These are phyloP conservation scores for Parascotia fuliginaria DNA, from an alignment of 2,888 invertebrate species.

Conservation along the genomic window DNA sequence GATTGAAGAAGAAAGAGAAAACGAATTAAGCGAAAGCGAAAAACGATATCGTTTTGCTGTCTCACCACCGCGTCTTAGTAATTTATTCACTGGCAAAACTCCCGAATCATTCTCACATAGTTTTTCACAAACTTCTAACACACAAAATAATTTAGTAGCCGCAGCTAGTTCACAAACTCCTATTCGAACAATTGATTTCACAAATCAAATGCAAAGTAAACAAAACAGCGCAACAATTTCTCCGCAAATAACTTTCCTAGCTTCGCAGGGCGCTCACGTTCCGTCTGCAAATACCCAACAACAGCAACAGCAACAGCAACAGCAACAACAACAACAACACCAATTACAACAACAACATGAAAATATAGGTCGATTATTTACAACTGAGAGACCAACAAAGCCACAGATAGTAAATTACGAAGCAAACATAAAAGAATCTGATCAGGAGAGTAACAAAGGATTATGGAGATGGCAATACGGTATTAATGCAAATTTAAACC, in stretches of 20 bases:
- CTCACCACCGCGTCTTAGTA: slow-evolving; percentile 52
- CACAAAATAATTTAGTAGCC: slow-evolving; percentile 65
- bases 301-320: slow-evolving; percentile 19
- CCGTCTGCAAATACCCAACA: slow-evolving; percentile 58
- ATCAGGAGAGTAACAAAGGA: slow-evolving; percentile 70
- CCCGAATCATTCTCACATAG: slow-evolving; percentile 81
- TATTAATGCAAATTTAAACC: slow-evolving; percentile 62
- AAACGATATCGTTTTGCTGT: slow-evolving; percentile 50
- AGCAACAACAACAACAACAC: slow-evolving; percentile 17
- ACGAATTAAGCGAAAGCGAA: slow-evolving; percentile 58
- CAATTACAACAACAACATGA: slow-evolving; percentile 8
- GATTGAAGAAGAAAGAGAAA: slow-evolving; percentile 66
- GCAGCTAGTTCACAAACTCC: slow-evolving; percentile 65
- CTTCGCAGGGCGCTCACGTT: slow-evolving; percentile 77
- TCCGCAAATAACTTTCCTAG: slow-evolving; percentile 80
- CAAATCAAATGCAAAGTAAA: slow-evolving; percentile 66
- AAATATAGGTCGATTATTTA: slow-evolving; percentile 58
- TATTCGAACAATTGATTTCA: slow-evolving; percentile 63
- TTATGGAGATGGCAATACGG: slow-evolving; percentile 82
- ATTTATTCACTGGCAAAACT: slow-evolving; percentile 75
- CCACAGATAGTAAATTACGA: slow-evolving; percentile 79
- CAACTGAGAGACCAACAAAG: slow-evolving; percentile 68
- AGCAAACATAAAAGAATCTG: slow-evolving; percentile 63
- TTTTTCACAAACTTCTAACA: slow-evolving; percentile 59
- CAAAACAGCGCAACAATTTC: slow-evolving; percentile 65